Evolutionary conservation across 2,113 vertebrate genomes (phyloP).

Genomic region (Syngnathus typhle): DNA sequence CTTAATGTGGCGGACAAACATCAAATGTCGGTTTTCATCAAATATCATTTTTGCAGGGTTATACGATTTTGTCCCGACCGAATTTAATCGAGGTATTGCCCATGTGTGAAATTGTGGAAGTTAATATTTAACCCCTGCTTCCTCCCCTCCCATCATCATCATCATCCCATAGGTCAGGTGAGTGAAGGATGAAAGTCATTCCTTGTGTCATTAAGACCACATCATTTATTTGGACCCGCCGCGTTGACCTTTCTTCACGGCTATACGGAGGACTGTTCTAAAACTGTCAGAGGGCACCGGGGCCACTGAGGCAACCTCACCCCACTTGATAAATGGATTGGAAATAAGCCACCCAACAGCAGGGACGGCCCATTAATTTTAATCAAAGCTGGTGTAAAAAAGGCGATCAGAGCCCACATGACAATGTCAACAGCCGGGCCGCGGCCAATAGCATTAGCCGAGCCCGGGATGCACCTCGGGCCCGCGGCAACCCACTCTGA

Average conservation of each 20-base stretch:
- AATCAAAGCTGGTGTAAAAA: slow-evolving; percentile 92
- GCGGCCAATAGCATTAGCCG: slow-evolving; percentile 74
- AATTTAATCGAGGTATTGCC: slow-evolving; percentile 48
- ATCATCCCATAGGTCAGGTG: slow-evolving; percentile 58
- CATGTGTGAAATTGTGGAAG: slow-evolving; percentile 62
- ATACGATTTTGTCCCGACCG: slow-evolving; percentile 2
- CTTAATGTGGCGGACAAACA: not conserved
- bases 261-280: slow-evolving; percentile 73
- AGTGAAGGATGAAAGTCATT: slow-evolving; percentile 67
- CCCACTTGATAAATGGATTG: slow-evolving; percentile 91
- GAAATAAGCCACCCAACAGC: slow-evolving; percentile 88
- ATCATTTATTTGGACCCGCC: slow-evolving; percentile 76
- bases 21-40: not conserved
- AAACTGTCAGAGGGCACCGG: slow-evolving; percentile 75
- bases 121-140: slow-evolving; percentile 16
- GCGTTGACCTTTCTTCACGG: slow-evolving; percentile 80
- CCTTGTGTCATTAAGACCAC: slow-evolving; percentile 74
- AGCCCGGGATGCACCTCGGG: slow-evolving; percentile 35
- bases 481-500: slow-evolving; percentile 49
- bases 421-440: slow-evolving; percentile 87
- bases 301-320: slow-evolving; percentile 76
- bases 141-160: slow-evolving; percentile 33
- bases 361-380: slow-evolving; percentile 97
- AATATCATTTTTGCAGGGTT: not conserved
- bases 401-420: slow-evolving; percentile 80